These are phyloP conservation scores for Troides oblongomaculatus DNA, from an alignment of 2,888 invertebrate genomes.

Conservation along the genomic window DNA sequence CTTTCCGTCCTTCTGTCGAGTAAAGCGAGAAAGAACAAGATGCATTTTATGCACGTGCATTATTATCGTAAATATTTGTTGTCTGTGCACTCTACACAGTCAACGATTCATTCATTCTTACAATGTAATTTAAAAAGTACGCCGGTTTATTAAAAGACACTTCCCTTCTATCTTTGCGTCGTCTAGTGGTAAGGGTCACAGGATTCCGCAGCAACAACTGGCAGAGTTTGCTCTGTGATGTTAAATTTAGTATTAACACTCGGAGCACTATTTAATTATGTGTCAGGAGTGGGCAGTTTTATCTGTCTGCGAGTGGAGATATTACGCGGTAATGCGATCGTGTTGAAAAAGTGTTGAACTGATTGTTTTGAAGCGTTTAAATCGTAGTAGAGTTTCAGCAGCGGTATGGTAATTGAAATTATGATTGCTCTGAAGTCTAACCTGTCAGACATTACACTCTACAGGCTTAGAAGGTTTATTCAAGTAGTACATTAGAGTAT, in stretches of 20 bases:
- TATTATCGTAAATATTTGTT: background rate
- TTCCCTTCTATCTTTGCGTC: background rate
- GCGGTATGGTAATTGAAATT: constrained; percentile 27
- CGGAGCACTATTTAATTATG: constrained; percentile 76
- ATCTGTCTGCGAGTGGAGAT: constrained; percentile 46
- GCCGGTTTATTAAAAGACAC: background rate
- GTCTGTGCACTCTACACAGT: background rate
- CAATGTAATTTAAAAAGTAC: no score
- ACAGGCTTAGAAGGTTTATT: constrained; percentile 5
- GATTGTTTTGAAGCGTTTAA: constrained; percentile 25
- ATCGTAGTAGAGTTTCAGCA: constrained; percentile 16
- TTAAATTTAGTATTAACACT: constrained; percentile 77
- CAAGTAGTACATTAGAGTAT: background rate
- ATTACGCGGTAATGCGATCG: constrained; percentile 32
- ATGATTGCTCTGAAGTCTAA: constrained; percentile 14
- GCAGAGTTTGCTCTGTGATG: constrained; percentile 64
- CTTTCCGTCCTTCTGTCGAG: no score
- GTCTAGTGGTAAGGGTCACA: constrained; percentile 43
- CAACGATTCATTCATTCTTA: no score
- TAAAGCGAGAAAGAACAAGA: no score
- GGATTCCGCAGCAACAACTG: constrained; percentile 33
- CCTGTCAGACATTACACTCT: constrained; percentile 11
- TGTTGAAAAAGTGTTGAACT: constrained; percentile 26
- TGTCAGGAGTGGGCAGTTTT: constrained; percentile 58
- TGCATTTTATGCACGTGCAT: no score